Evolutionary conservation across 1,140 invertebrate species (phyloP).

Genomic region (Pseudomyrmex cubaensis): DNA sequence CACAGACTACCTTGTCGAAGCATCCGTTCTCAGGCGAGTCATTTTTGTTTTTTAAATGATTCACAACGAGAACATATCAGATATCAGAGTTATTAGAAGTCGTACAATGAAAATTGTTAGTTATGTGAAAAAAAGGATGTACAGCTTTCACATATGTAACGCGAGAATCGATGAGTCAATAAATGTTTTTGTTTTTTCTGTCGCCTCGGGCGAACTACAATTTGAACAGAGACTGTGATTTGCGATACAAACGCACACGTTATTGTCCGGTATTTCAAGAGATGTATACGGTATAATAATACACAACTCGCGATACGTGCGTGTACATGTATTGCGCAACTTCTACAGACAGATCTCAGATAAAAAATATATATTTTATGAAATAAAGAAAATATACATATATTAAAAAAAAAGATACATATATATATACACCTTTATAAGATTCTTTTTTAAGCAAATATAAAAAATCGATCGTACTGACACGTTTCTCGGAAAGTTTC

Average conservation of each 20-base stretch:
- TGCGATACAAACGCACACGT: background rate
- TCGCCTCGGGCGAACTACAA: background rate
- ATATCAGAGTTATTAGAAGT: background rate
- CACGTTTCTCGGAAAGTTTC: too few species aligned
- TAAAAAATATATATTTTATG: too few species aligned
- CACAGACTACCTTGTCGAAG: too few species aligned
- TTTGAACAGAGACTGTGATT: background rate
- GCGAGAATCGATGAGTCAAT: background rate
- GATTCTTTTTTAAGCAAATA: too few species aligned
- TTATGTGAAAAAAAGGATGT: background rate
- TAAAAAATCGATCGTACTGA: too few species aligned
- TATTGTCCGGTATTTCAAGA: conserved; percentile 12
- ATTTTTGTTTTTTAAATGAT: background rate
- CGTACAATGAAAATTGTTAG: background rate
- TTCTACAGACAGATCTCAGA: too few species aligned
- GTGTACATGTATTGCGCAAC: too few species aligned
- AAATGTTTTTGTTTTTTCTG: conserved; percentile 3
- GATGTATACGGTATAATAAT: background rate
- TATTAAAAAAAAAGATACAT: too few species aligned
- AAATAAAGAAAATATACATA: too few species aligned
- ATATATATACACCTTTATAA: too few species aligned
- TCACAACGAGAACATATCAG: background rate
- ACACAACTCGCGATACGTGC: too few species aligned
- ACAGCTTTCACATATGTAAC: conserved; percentile 2
- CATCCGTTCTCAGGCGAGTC: too few species aligned